Percentiles rank a stretch among this genome's conserved stretches.
phyloP scores from a whole-genome alignment of 2,797 vertebrate genomes.

The Psittacula derbiana region DNA sequence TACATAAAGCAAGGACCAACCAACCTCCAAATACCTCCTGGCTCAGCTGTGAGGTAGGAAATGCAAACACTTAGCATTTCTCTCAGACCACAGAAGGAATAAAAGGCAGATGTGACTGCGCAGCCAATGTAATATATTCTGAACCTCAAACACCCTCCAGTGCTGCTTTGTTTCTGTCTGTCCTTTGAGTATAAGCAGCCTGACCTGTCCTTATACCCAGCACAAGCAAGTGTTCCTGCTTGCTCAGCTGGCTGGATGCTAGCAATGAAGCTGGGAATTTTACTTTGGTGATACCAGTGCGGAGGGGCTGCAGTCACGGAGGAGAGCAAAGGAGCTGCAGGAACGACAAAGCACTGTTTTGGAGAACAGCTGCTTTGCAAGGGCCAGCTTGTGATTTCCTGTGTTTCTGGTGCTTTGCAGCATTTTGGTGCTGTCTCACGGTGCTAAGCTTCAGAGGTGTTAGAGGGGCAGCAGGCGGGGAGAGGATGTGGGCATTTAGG shows the following conservation, averaged over 20 bases:
- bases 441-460: neutral
- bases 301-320: neutral
- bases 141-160: neutral
- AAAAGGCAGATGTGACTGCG: neutral
- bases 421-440: neutral
- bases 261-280: neutral
- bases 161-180: neutral
- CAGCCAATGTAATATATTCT: neutral
- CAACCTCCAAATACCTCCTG: neutral
- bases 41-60: neutral
- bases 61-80: neutral
- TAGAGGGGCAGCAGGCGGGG: neutral
- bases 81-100: neutral
- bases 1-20: neutral
- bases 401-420: neutral
- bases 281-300: neutral
- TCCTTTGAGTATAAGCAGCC: neutral
- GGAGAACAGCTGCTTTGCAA: neutral
- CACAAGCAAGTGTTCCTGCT: neutral
- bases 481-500: neutral
- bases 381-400: neutral
- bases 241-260: neutral
- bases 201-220: neutral
- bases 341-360: neutral
- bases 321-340: rapidly evolving